Evolutionary conservation across 2,888 invertebrate genomes (phyloP).

Genomic region (Sabatieria punctata): DNA sequence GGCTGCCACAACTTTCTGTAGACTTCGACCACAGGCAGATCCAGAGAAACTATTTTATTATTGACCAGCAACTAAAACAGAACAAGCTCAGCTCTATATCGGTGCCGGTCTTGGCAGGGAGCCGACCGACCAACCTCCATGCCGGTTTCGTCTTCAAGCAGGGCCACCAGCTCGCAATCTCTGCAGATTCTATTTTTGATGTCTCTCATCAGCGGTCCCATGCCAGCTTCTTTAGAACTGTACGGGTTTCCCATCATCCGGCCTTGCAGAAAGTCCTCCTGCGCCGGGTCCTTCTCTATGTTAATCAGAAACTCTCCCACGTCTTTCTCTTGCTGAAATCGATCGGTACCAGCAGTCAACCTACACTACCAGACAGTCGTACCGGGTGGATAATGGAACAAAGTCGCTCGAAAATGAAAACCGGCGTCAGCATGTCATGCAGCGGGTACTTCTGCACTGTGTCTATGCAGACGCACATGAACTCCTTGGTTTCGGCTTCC

Average conservation of each 20-base stretch:
- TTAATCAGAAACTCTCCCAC: constrained; percentile 89
- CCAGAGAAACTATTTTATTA: constrained; percentile 92
- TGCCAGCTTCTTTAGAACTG: constrained; percentile 73
- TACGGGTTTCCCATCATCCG: constrained; percentile 97
- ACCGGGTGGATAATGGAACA: constrained; percentile 85
- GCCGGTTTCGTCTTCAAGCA: constrained; percentile 92
- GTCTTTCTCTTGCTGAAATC: constrained; percentile 53
- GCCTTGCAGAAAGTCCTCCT: constrained; percentile 93
- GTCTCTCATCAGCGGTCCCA: constrained; percentile 93
- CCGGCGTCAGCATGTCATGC: constrained; percentile 83
- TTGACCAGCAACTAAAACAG: constrained; percentile 70
- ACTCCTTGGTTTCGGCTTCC: constrained; percentile 83
- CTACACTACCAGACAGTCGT: background rate
- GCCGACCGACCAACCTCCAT: constrained; percentile 53
- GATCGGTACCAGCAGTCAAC: background rate
- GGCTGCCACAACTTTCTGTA: constrained; percentile 56
- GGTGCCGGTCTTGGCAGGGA: too few species aligned
- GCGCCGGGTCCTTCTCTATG: constrained; percentile 92
- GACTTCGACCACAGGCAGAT: constrained; percentile 70
- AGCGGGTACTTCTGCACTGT: constrained; percentile 70
- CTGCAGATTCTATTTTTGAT: constrained; percentile 80
- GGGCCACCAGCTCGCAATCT: constrained; percentile 92
- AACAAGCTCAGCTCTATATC: too few species aligned
- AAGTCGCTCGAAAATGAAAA: constrained; percentile 87
- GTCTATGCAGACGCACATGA: constrained; percentile 91